These are phyloP conservation scores for Kryptolebias marmoratus DNA, from an alignment of 2,113 vertebrate genomes.

Conservation along the genomic window DNA sequence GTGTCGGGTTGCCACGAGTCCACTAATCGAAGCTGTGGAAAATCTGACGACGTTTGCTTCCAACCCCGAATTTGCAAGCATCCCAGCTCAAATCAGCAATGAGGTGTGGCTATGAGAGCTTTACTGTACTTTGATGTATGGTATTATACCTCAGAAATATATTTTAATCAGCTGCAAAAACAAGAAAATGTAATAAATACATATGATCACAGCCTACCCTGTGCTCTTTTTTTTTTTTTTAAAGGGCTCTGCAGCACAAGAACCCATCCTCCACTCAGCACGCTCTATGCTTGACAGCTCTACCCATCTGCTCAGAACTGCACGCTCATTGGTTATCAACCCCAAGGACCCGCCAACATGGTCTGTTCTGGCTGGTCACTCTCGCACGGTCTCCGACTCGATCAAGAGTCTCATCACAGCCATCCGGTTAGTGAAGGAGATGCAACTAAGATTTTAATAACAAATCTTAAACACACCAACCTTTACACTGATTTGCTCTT, in stretches of 20 bases:
- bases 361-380: constrained; percentile 95
- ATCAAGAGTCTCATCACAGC: constrained; percentile 98
- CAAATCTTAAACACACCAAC: neutral
- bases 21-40: constrained; percentile 96
- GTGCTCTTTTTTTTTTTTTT: neutral
- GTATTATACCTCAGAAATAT: too few relatives aligned
- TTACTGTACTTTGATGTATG: neutral
- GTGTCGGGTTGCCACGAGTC: constrained; percentile 89
- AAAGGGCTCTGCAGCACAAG: constrained; percentile 92
- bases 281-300: constrained; percentile 97
- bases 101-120: constrained; percentile 81
- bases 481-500: neutral
- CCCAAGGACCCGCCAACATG: constrained; percentile 97
- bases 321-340: constrained; percentile 94
- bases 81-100: constrained; percentile 93
- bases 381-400: constrained; percentile 95
- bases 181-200: neutral
- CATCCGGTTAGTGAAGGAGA: constrained; percentile 86
- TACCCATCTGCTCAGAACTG: constrained; percentile 89
- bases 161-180: neutral
- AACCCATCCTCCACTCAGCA: constrained; percentile 92
- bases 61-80: constrained; percentile 96
- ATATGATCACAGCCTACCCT: neutral
- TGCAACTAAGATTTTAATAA: neutral
- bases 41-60: constrained; percentile 94